Percentiles rank a stretch among this genome's conserved stretches.
Evolutionary conservation across 2,797 vertebrate species (phyloP).

Genomic region (Knipowitschia caucasica): DNA sequence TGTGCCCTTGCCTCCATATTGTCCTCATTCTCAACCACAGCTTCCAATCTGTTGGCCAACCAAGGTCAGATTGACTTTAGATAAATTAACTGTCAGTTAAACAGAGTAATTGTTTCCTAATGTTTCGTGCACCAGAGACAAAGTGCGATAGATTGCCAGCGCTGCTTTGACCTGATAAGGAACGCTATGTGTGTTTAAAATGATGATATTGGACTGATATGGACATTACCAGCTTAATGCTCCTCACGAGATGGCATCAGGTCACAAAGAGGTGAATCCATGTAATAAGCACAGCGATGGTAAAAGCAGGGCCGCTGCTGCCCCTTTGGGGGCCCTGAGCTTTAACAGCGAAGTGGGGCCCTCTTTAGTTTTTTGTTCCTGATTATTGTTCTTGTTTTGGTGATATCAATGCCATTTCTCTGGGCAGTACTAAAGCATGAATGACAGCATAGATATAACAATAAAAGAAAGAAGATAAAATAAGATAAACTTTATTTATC

Average conservation of each 20-base stretch:
- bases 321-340: too few relatives aligned
- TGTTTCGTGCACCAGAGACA: conserved; percentile 63
- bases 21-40: conserved; percentile 24
- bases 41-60: conserved; percentile 61
- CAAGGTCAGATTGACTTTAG: conserved; percentile 82
- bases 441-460: too few relatives aligned
- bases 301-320: too few relatives aligned
- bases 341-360: too few relatives aligned
- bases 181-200: conserved; percentile 39
- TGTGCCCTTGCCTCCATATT: conserved; percentile 2
- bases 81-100: conserved; percentile 83
- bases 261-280: conserved; percentile 21
- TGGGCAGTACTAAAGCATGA: too few relatives aligned
- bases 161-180: conserved; percentile 61
- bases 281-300: too few relatives aligned
- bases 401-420: too few relatives aligned
- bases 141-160: conserved; percentile 70
- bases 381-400: too few relatives aligned
- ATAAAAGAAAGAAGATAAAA: too few relatives aligned
- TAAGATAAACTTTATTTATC: too few relatives aligned
- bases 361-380: too few relatives aligned
- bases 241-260: too few relatives aligned
- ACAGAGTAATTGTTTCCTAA: conserved; percentile 76
- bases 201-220: conserved; percentile 30
- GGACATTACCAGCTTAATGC: conserved; percentile 36